Base-by-base conservation (phyloP, 2,888 invertebrate species). In the Drosophila subquinaria region DNA sequence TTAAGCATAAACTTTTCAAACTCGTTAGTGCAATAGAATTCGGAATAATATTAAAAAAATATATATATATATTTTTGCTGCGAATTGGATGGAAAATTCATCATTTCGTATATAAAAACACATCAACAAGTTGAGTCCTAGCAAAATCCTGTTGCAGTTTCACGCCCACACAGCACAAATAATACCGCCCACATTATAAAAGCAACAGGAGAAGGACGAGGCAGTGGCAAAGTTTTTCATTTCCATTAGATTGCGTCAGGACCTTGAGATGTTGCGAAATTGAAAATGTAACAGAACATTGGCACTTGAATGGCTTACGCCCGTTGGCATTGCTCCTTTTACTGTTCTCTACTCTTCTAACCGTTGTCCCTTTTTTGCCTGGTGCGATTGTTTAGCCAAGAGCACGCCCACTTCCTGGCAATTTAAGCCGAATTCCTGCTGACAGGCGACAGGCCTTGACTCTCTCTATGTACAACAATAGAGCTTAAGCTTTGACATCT, bases 361-460 rank as follows among this genome's bases (percentile, higher is more conserved):
- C n/a, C 23, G 4, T 20, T 23, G 36, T 3, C 0, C 52, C 11
- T 4, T 27, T 27, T 23, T 27, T 40, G 10, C 42, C 40, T 4
- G 45, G 10, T 56, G 42, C 8, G 35, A 52, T 38, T 38, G 52
- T 53, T 53, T 36, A 8, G 52, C 27, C 38, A 36, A 53, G n/a
- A 45, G 38, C 15, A 47, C 53, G 43, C 53, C 50, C 63, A 71
- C 61, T 69, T 81, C 67, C 83, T 76, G 87, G 67, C 76, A 77
- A 70, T 77, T 76, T 84, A 79, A 84, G 82, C 79, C 82, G 65
- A 76, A 76, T 76, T 64, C 69, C 80, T 66, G 85, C 68, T 79
- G 82, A 78, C 87, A 53, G 73, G 27, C 65, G 63, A 50, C 60
- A 60, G 50, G 50, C 60, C 20, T 42, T 60, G 50, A 42, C 33